Evolutionary conservation across 2,888 invertebrate species (phyloP).

Genomic region (Thalpophila matura): DNA sequence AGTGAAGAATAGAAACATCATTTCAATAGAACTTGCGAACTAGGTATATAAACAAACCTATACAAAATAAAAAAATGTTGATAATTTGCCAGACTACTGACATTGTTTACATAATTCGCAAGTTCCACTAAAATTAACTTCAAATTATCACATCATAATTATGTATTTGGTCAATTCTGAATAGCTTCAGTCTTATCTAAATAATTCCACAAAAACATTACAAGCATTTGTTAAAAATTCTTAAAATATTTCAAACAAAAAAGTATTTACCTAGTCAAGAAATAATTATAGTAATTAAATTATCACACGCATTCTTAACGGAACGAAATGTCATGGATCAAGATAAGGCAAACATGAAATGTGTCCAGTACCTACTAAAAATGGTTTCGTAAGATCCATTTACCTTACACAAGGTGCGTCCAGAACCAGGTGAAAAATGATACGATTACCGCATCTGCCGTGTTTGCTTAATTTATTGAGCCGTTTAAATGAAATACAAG

Average conservation of each 20-base stretch:
- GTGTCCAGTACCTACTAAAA: slow-evolving; percentile 74
- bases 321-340: slow-evolving; percentile 69
- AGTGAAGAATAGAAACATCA: no score
- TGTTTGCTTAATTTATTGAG: slow-evolving; percentile 57
- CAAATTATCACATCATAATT: no score
- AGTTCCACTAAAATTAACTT: no score
- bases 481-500: slow-evolving; percentile 35
- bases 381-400: slow-evolving; percentile 69
- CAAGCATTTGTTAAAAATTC: background rate
- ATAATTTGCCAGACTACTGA: no score
- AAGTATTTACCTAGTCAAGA: slow-evolving; percentile 3
- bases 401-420: slow-evolving; percentile 75
- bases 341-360: slow-evolving; percentile 75
- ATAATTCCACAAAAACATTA: slow-evolving; percentile 2
- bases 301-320: slow-evolving; percentile 58
- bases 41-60: no score
- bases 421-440: slow-evolving; percentile 73
- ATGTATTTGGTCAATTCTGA: background rate
- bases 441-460: slow-evolving; percentile 73
- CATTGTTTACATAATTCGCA: no score
- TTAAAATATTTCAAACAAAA: slow-evolving; percentile 4
- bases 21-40: no score
- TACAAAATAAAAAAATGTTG: no score
- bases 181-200: slow-evolving; percentile 1
- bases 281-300: slow-evolving; percentile 41